Evolutionary conservation across 2,113 vertebrate genomes (phyloP).

Genomic region (Marcusenius ussheri): DNA sequence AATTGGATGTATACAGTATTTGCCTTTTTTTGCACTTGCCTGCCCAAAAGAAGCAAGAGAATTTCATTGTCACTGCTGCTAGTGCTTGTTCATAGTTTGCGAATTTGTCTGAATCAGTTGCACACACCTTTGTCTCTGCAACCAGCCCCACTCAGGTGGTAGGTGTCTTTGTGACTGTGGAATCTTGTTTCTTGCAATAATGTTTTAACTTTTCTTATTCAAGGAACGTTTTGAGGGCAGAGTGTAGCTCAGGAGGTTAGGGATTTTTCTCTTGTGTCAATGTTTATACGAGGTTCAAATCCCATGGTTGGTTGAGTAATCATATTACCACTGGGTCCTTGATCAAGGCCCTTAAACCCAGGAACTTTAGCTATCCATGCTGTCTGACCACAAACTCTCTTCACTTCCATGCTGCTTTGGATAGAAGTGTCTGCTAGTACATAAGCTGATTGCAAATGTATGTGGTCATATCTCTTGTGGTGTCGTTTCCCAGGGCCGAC

Average conservation of each 20-base stretch:
- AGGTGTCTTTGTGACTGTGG: not conserved
- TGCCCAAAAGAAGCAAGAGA: not conserved
- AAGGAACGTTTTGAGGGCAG: not conserved
- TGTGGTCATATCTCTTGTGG: constrained; percentile 11
- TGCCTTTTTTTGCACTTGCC: not conserved
- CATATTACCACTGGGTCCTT: not conserved
- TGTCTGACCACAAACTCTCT: not conserved
- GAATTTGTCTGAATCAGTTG: not conserved
- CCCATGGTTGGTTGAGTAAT: not conserved
- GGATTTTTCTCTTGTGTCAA: not conserved
- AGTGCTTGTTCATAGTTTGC: not conserved
- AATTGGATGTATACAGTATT: too few relatives aligned
- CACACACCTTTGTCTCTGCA: not conserved
- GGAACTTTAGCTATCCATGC: not conserved
- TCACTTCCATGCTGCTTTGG: not conserved
- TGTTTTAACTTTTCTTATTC: too few relatives aligned
- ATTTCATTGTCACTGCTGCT: not conserved
- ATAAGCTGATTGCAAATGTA: not conserved
- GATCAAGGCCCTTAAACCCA: not conserved
- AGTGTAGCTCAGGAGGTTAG: not conserved
- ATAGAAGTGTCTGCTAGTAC: not conserved
- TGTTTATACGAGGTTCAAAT: not conserved
- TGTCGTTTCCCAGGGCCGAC: constrained; percentile 60
- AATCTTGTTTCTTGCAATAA: not conserved
- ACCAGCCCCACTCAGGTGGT: not conserved